Evolutionary conservation across 2,113 vertebrate genomes (phyloP).

Genomic region (Uropsilus gracilis): DNA sequence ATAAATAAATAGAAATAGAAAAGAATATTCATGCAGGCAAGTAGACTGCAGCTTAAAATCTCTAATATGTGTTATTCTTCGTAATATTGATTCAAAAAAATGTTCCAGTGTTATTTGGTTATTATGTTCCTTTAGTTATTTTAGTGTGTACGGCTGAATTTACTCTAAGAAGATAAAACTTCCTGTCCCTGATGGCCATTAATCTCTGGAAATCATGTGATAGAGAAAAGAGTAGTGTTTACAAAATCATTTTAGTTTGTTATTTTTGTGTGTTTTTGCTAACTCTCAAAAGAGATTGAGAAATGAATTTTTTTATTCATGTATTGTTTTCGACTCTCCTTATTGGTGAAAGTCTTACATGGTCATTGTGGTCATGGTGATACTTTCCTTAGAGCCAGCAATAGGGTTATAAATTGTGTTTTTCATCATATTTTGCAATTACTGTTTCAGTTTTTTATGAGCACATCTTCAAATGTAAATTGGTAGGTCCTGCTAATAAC

Average conservation of each 20-base stretch:
- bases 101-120: background rate
- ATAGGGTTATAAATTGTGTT: background rate
- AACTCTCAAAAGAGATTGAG: background rate
- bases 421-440: background rate
- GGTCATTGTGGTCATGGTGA: background rate
- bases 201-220: constrained; percentile 11
- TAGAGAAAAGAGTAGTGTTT: background rate
- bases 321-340: background rate
- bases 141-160: background rate
- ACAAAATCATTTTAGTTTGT: constrained; percentile 17
- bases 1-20: too few relatives aligned
- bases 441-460: constrained; percentile 23
- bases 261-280: background rate
- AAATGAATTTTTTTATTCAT: background rate
- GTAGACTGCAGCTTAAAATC: background rate
- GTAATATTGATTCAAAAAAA: background rate
- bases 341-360: constrained; percentile 8
- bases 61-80: background rate
- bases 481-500: background rate
- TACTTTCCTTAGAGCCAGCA: background rate
- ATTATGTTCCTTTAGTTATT: background rate
- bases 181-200: background rate
- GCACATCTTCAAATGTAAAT: background rate
- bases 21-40: background rate
- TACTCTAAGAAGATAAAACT: background rate